Base-by-base conservation (phyloP, 1,140 invertebrate genomes). In the Druon quercuslanigerum region DNA sequence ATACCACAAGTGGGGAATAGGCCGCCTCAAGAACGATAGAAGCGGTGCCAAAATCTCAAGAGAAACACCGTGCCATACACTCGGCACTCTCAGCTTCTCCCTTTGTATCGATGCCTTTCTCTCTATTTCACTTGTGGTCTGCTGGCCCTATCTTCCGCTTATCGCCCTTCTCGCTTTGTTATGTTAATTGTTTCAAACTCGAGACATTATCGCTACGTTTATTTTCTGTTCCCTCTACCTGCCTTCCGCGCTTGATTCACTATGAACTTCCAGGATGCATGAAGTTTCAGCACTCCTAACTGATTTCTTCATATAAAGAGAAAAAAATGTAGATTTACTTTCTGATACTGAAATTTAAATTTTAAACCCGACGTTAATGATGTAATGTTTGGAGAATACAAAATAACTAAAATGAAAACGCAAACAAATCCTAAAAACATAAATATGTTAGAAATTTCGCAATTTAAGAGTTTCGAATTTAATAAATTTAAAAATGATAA, bases 131-230 rank as follows among this genome's bases (percentile, higher is more conserved):
- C 70, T 78, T 50, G 40, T 71, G 40, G 56, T 78, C 81, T 73
- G 52, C 77, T 79, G 74, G 57, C 57, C 57, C 20, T 60, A 60
- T 60, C 57, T 60, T 60, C 57, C 57, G 57, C 16, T 60, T 16
- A 1, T 73, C 20, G 71, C 76, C 75, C 60, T 76, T 13, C 71
- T 70, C 66, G 40, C 78, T 76, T 60, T 88, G 84, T 87, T 87
- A 87, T 86, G 86, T 88, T 89, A 89, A 90, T 89, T 89, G 88
- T 90, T 89, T 89, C 86, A 86, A 89, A 89, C 87, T 88, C 85
- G 72, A 78, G 85, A 84, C 87, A 88, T 82, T 85, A 86, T 86
- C 82, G 84, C 86, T 85, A 84, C 85, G 87, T 89, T 89, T 90
- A 88, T 89, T 89, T 90, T 89, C 87, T 87, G 88, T 90, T 88